These are phyloP conservation scores for Jacana jacana DNA, from an alignment of 2,113 vertebrate genomes.

Conservation along the genomic window DNA sequence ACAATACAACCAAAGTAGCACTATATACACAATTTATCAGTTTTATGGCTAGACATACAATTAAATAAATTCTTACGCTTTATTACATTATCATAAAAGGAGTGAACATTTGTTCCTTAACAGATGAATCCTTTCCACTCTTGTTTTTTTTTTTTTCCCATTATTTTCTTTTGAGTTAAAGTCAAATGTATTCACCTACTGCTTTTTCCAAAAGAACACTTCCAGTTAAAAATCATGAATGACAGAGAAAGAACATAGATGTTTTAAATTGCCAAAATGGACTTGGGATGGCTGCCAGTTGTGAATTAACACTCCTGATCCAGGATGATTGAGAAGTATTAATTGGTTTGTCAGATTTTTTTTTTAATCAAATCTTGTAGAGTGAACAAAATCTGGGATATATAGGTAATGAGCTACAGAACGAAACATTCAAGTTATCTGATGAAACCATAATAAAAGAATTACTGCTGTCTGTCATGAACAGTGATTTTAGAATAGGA, in stretches of 20 bases:
- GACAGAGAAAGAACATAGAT: neutral
- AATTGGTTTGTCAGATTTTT: neutral
- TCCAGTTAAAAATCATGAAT: neutral
- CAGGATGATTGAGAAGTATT: neutral
- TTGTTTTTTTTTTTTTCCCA: neutral
- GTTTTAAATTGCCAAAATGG: neutral
- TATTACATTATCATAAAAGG: neutral
- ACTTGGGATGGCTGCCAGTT: neutral
- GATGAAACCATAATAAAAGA: neutral
- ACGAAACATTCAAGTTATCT: neutral
- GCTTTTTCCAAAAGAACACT: neutral
- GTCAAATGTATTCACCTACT: neutral
- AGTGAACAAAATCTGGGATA: neutral
- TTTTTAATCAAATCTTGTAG: neutral
- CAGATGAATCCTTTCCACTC: neutral
- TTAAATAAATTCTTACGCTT: neutral
- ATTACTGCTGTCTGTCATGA: neutral
- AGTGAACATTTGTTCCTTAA: neutral
- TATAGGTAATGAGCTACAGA: neutral
- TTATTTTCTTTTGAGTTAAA: neutral
- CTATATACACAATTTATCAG: neutral
- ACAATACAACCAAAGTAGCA: neutral
- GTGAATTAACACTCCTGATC: neutral
- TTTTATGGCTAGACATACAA: neutral
- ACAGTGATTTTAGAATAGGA: neutral